Evolutionary conservation across 1,140 invertebrate species (phyloP), one percentile per base, ranked within the genome.

Genomic region (Meteorus sp.): DNA sequence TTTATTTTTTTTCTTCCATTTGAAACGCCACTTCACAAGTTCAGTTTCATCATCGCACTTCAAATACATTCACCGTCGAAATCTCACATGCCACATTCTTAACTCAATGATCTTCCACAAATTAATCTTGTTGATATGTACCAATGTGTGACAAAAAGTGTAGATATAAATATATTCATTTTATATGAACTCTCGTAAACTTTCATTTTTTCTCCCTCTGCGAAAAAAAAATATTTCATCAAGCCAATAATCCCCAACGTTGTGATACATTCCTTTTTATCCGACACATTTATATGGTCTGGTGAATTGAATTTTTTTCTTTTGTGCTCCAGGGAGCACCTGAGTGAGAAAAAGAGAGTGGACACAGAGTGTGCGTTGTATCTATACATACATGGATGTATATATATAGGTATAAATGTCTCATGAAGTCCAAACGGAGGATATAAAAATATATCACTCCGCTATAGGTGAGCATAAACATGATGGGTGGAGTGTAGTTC

Each of bases 361-460:
- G n/a, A 22, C 47, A 15, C 20, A 33, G 47, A 33, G 47, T 51
- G 29, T 25, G 23, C 29, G n/a, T n/a, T n/a, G n/a, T n/a, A n/a
- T n/a, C n/a, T n/a, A n/a, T n/a, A n/a, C n/a, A n/a, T n/a, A n/a
- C n/a, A n/a, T n/a, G n/a, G n/a, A n/a, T n/a, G n/a, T n/a, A n/a
- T n/a, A n/a, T n/a, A n/a, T n/a, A n/a, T n/a, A n/a, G n/a, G n/a
- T n/a, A n/a, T n/a, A n/a, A n/a, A n/a, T n/a, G n/a, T 27, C 51
- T 48, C 56, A 48, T 29, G 15, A 19, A 51, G 53, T 48, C 45
- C 39, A 60, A 25, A 43, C 59, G 50, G 48, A 52, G 64, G 48
- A 64, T 65, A 64, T 67, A 64, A 70, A 68, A 70, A 67, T 67
- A 64, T 53, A 64, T 55, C 37, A 61, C 27, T 51, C 20, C n/a